Conservation (phyloP, 92 coral and sea anemone genomes). For the Zoanthus sansibaricus region DNA sequence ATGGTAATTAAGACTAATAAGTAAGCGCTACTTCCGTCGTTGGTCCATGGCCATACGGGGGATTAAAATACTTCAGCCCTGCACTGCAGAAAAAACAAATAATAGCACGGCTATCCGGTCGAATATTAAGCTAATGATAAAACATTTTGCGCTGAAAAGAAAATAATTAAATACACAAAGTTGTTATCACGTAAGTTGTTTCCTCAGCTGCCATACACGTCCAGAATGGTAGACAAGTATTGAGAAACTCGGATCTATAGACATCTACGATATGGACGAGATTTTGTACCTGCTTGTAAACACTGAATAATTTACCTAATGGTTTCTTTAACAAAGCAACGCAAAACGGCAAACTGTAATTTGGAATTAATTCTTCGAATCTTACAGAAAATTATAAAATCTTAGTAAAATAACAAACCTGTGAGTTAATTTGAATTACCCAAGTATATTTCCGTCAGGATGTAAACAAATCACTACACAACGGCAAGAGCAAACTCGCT, state of each 20-base stretch:
- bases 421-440: not conserved
- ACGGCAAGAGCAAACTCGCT: not conserved
- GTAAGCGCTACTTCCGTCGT: not conserved
- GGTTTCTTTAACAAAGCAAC: constrained; percentile 46
- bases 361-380: not conserved
- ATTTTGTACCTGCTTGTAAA: constrained; percentile 41
- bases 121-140: not conserved
- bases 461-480: constrained; percentile 25
- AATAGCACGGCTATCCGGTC: not conserved
- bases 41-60: not conserved
- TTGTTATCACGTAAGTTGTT: not conserved
- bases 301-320: constrained; percentile 35
- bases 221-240: not conserved
- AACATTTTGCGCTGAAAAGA: not conserved
- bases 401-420: not conserved
- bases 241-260: not conserved
- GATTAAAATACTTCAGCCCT: not conserved
- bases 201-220: not conserved
- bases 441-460: not conserved
- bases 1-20: not conserved
- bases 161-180: not conserved
- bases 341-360: constrained; percentile 18
- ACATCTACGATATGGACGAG: not conserved
- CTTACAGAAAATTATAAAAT: not conserved
- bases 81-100: not conserved